Evolutionary conservation across 2,888 invertebrate species (phyloP).

Genomic region (Morinoia aosen): DNA sequence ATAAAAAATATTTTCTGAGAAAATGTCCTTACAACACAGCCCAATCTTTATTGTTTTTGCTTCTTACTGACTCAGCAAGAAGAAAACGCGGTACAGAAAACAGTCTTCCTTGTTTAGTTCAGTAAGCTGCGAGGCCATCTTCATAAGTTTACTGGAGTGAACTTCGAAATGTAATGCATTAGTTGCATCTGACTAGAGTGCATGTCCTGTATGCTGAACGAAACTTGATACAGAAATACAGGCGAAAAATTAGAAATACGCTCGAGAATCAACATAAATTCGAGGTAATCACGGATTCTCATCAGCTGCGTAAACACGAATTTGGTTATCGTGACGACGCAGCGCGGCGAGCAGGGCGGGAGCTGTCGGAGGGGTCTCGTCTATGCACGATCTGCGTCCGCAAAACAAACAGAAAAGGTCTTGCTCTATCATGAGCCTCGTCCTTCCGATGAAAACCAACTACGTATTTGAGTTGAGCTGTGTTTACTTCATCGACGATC

Average conservation of each 20-base stretch:
- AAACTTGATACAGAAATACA: conserved; percentile 14
- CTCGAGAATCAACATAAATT: conserved; percentile 44
- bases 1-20: too few relatives aligned
- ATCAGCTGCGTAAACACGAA: conserved; percentile 50
- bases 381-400: conserved; percentile 31
- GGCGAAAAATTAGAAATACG: conserved; percentile 3
- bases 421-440: conserved; percentile 13
- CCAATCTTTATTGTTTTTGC: too few relatives aligned
- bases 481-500: neutral
- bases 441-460: neutral
- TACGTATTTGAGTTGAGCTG: neutral
- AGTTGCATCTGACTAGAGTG: neutral
- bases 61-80: too few relatives aligned
- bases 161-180: neutral
- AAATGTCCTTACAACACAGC: too few relatives aligned
- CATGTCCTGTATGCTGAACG: neutral
- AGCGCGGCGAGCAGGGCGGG: neutral
- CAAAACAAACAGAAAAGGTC: conserved; percentile 50
- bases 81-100: too few relatives aligned
- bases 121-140: neutral
- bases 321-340: conserved; percentile 44
- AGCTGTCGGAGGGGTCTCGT: neutral
- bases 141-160: neutral
- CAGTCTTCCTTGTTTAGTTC: neutral
- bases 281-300: conserved; percentile 33